Evolutionary conservation across 2,888 invertebrate genomes (phyloP), one percentile per base, ranked within the genome.

Genomic region (Caenorhabditis afra): DNA sequence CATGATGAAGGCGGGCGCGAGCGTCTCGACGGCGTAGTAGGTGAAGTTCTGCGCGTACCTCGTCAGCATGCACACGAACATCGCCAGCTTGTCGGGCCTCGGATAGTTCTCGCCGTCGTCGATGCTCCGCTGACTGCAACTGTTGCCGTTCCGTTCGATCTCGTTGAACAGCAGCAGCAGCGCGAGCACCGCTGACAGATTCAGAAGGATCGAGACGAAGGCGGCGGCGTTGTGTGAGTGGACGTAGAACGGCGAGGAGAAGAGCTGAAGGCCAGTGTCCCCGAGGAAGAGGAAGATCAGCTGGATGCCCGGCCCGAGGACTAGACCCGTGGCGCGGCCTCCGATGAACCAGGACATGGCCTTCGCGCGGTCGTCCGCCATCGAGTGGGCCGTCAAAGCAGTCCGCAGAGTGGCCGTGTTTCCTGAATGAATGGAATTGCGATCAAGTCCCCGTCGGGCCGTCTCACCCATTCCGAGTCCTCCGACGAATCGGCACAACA

Each of bases 1-100:
- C 77, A 77, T 77, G 1, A 77, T 77, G 65, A 71, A 71, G 3
- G 66, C 71, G 1, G 77, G 77, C 5, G 77, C 65, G 7, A 77
- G 65, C n/a, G 77, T 77, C 35, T 77, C 77, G 37, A 77, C 55
- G 29, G 70, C 45, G 49, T 55, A 71, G 22, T 65, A 66, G 8
- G 77, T 77, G 39, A 77, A 77, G 61, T 74, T 68, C 39, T 79
- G 79, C 10, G 58, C 47, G 23, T 74, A 79, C 68, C 79, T 73
- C 4, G 79, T 79, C 5, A 79, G 59, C 68, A 74, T 74, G 44
- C 79, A 79, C 18, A 79, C 71, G 37, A 79, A 79, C 68, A 73
- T 68, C 1, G 79, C 74, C 1, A 74, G 47, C 20, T 58, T 59
- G 20, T 79, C 79, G 5, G 79, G 79, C 0, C 22, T 10, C 23